These are phyloP conservation scores for Hepsetus odoe DNA, from an alignment of 2,113 vertebrate genomes.

Conservation along the genomic window DNA sequence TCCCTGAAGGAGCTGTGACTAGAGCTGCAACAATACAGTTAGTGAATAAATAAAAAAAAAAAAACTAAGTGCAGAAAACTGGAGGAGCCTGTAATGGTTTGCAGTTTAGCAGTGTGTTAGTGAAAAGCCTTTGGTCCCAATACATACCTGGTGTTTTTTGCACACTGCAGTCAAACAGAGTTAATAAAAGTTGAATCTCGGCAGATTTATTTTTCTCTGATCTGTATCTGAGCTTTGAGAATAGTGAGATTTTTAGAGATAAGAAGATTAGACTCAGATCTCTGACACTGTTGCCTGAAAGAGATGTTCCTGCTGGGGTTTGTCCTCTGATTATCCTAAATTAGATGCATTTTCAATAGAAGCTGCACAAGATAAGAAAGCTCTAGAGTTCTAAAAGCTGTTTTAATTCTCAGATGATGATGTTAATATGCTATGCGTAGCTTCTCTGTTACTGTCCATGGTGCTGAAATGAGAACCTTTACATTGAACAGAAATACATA, in stretches of 20 bases:
- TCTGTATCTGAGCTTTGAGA: neutral
- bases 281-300: neutral
- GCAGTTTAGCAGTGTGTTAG: neutral
- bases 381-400: neutral
- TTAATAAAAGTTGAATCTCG: neutral
- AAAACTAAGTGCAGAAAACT: neutral
- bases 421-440: neutral
- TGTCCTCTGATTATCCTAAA: neutral
- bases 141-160: neutral
- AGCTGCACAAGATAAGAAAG: neutral
- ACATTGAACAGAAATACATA: neutral
- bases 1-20: neutral
- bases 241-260: neutral
- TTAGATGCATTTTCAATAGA: neutral
- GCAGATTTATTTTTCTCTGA: neutral
- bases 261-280: neutral
- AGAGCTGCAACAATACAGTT: neutral
- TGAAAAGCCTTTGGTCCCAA: neutral
- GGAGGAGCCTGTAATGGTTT: neutral
- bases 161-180: neutral
- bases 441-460: conserved; percentile 19
- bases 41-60: neutral
- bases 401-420: neutral
- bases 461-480: conserved; percentile 1
- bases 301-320: neutral